Evolutionary conservation across 2,888 invertebrate genomes (phyloP).

Genomic region (Gibbula magus): DNA sequence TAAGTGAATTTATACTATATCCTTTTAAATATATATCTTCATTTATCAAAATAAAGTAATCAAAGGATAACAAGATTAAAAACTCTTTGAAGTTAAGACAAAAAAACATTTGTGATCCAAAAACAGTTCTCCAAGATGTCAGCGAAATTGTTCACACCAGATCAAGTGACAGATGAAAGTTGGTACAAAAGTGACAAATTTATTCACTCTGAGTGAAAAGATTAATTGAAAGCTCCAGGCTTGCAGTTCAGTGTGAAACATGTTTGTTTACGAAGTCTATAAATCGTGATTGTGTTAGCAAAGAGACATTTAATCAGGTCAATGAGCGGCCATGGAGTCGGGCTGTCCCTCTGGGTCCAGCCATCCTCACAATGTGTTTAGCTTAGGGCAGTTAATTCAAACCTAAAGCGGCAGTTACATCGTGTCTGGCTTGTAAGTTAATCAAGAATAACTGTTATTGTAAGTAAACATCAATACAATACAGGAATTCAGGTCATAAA

Average conservation of each 20-base stretch:
- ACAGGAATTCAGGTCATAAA: too few species aligned
- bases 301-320: neutral
- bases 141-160: neutral
- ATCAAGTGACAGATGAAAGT: neutral
- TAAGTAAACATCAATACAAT: neutral
- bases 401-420: neutral
- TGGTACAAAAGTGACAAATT: neutral
- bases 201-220: neutral
- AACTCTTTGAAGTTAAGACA: too few species aligned
- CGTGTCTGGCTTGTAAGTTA: neutral
- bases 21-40: too few species aligned
- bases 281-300: neutral
- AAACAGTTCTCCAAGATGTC: too few species aligned
- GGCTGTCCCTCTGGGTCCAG: neutral
- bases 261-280: constrained; percentile 5
- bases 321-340: neutral
- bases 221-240: neutral
- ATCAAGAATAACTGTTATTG: neutral
- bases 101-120: too few species aligned
- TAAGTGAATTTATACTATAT: too few species aligned
- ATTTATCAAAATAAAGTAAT: too few species aligned
- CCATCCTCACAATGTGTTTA: neutral
- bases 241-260: neutral
- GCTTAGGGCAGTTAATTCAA: neutral
- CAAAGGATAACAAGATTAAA: too few species aligned